Conservation (phyloP, 1,140 invertebrate genomes). For the Neodiprion virginianus region DNA sequence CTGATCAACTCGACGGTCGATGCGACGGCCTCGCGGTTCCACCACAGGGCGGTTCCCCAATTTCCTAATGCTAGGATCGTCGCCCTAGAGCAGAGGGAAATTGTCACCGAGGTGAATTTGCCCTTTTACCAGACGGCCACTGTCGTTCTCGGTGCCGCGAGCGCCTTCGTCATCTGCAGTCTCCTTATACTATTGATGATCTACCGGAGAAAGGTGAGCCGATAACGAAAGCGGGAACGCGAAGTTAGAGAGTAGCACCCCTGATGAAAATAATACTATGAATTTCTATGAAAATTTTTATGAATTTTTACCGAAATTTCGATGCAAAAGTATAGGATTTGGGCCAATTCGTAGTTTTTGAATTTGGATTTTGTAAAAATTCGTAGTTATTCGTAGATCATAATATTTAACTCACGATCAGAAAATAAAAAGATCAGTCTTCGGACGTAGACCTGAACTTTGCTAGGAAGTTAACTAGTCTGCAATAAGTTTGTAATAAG, state of each 20-base stretch:
- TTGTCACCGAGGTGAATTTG: slow-evolving; percentile 70
- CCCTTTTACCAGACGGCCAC: slow-evolving; percentile 75
- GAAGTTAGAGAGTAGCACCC: too few relatives aligned
- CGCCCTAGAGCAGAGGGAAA: slow-evolving; percentile 71
- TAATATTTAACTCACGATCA: too few relatives aligned
- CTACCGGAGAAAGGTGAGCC: slow-evolving; percentile 66
- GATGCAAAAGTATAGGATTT: too few relatives aligned
- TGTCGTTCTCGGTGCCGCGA: slow-evolving; percentile 72
- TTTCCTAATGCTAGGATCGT: slow-evolving; percentile 59
- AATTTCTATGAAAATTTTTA: too few relatives aligned
- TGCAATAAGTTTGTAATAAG: too few relatives aligned
- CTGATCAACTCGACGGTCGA: slow-evolving; percentile 67
- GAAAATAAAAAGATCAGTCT: too few relatives aligned
- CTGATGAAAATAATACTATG: background rate
- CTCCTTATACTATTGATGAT: slow-evolving; percentile 72
- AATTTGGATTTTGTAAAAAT: too few relatives aligned
- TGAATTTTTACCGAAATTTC: too few relatives aligned
- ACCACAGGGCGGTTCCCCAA: slow-evolving; percentile 62
- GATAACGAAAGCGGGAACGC: background rate
- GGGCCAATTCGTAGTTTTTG: too few relatives aligned
- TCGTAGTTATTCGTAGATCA: too few relatives aligned
- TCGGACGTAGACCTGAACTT: too few relatives aligned
- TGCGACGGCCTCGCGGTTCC: slow-evolving; percentile 69
- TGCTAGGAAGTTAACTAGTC: too few relatives aligned
- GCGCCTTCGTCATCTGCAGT: slow-evolving; percentile 75